phyloP scores from a whole-genome alignment of 2,888 invertebrate species.

The Eupeodes latifasciatus region DNA sequence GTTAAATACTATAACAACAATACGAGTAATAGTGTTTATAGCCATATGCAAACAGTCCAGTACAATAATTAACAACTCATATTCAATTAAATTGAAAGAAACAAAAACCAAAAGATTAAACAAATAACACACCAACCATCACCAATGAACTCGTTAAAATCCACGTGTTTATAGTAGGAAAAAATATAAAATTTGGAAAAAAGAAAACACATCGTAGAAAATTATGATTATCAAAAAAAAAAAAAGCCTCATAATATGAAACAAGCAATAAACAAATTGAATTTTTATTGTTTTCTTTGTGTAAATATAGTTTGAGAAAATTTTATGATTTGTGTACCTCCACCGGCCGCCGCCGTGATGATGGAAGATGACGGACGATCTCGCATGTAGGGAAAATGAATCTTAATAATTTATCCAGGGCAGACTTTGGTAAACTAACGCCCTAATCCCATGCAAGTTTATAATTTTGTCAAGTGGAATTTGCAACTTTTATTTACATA shows the following conservation, averaged over 20 bases:
- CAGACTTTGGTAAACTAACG: neutral
- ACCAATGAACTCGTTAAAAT: conserved; percentile 22
- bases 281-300: conserved; percentile 25
- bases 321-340: conserved; percentile 51
- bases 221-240: conserved; percentile 54
- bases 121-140: conserved; percentile 19
- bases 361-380: neutral
- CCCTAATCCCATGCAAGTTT: neutral
- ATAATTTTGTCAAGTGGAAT: no score
- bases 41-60: conserved; percentile 10
- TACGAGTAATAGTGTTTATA: neutral
- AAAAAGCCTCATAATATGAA: conserved; percentile 45
- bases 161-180: conserved; percentile 17
- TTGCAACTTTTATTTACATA: no score
- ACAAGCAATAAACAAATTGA: conserved; percentile 49
- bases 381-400: neutral
- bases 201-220: conserved; percentile 36
- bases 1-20: neutral
- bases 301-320: conserved; percentile 47
- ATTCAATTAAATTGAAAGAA: neutral
- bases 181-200: neutral
- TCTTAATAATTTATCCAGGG: neutral
- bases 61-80: conserved; percentile 19
- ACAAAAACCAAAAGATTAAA: conserved; percentile 1
- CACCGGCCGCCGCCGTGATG: no score